Evolutionary conservation across 2,113 vertebrate species (phyloP).

Genomic region (Irena cyanogastra): DNA sequence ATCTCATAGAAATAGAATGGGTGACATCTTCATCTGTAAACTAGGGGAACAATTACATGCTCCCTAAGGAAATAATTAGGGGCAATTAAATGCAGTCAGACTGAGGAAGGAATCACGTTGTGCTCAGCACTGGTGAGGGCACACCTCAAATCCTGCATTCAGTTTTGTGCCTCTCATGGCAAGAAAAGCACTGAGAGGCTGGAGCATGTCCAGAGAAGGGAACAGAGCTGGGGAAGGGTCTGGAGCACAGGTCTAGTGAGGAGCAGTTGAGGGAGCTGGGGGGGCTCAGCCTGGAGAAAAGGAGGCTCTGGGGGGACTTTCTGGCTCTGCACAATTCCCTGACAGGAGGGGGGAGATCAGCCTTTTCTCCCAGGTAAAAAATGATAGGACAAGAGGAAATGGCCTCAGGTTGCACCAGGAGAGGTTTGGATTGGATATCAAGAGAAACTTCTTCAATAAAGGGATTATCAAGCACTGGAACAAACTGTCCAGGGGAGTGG

Average conservation of each 20-base stretch:
- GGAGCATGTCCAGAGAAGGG: rapidly evolving
- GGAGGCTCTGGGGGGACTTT: neutral
- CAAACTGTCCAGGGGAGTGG: neutral
- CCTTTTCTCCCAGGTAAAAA: neutral
- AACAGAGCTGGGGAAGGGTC: rapidly evolving
- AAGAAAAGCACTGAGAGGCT: neutral
- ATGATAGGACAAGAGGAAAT: neutral
- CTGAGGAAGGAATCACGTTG: neutral
- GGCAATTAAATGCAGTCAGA: neutral
- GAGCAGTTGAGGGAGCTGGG: neutral
- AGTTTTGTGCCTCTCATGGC: neutral
- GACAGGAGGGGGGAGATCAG: neutral
- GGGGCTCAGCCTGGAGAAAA: neutral
- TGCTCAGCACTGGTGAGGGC: neutral
- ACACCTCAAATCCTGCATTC: neutral
- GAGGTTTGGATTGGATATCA: neutral
- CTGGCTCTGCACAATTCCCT: neutral
- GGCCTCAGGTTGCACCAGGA: neutral
- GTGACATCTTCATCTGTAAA: neutral
- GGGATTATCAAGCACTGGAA: neutral
- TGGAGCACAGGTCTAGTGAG: neutral
- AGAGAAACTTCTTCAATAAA: neutral
- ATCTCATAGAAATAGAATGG: neutral
- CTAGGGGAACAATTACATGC: neutral
- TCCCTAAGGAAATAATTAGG: neutral